phyloP scores from a whole-genome alignment of 2,888 invertebrate genomes.

The Lycophotia porphyrea region DNA sequence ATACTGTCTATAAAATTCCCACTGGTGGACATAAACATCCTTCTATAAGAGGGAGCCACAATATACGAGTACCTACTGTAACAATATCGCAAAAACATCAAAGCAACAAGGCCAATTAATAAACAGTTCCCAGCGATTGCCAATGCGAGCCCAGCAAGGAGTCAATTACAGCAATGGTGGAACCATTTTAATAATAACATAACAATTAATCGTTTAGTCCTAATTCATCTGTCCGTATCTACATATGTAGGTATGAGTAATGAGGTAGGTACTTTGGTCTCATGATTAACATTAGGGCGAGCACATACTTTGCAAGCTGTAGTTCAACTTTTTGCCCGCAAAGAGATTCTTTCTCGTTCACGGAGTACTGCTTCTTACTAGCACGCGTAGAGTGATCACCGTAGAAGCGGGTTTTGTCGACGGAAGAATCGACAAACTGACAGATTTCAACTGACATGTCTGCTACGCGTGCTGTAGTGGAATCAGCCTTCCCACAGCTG shows the following conservation, averaged over 20 bases:
- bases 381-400: no score
- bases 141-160: conserved; percentile 57
- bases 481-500: no score
- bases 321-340: no score
- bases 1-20: not conserved
- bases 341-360: no score
- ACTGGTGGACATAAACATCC: rapidly evolving
- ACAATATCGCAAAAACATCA: conserved; percentile 46
- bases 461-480: no score
- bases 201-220: conserved; percentile 63
- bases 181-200: conserved; percentile 60
- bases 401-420: no score
- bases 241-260: conserved; percentile 50
- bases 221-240: conserved; percentile 53
- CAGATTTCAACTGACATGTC: no score
- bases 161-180: conserved; percentile 49
- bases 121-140: conserved; percentile 42
- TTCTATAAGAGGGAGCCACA: not conserved
- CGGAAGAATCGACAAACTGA: no score
- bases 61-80: not conserved
- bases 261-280: conserved; percentile 38
- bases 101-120: conserved; percentile 33
- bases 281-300: conserved; percentile 30
- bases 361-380: no score
- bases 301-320: not conserved